Percentiles rank a stretch among this genome's conserved stretches.
phyloP scores from a whole-genome alignment of 2,888 invertebrate genomes.

The Calameuta filiformis region DNA sequence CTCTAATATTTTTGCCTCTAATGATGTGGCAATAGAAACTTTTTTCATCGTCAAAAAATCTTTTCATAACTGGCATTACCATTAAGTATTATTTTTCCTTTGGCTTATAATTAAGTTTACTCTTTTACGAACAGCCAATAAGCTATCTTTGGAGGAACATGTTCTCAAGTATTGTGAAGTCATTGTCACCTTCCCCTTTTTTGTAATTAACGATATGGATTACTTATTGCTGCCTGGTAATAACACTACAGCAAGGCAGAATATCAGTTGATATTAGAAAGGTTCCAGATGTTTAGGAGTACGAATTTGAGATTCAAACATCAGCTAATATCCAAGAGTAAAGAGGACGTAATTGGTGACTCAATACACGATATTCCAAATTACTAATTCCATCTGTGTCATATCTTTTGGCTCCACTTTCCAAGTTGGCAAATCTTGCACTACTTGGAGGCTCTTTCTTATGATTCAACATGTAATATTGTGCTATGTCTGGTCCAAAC shows the following conservation, averaged over 20 bases:
- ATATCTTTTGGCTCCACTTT: constrained; percentile 54
- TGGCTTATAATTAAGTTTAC: neutral
- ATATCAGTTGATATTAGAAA: neutral
- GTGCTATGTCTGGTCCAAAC: constrained; percentile 76
- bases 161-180: neutral
- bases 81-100: neutral
- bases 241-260: neutral
- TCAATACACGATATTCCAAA: constrained; percentile 58
- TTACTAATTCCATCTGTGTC: constrained; percentile 61
- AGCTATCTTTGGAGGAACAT: neutral
- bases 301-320: constrained; percentile 34
- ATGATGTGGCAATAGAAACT: neutral
- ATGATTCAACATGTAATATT: constrained; percentile 77
- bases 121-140: neutral
- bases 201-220: neutral
- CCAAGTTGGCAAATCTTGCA: constrained; percentile 54
- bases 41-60: neutral
- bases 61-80: neutral
- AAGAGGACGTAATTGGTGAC: constrained; percentile 56
- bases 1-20: neutral
- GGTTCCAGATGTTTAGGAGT: neutral
- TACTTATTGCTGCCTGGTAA: neutral
- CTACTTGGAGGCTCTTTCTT: constrained; percentile 70
- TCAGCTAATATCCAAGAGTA: constrained; percentile 63
- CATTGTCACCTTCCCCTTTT: neutral